These are phyloP conservation scores for Polydesmus complanatus DNA, from an alignment of 2,888 invertebrate genomes.

Conservation along the genomic window DNA sequence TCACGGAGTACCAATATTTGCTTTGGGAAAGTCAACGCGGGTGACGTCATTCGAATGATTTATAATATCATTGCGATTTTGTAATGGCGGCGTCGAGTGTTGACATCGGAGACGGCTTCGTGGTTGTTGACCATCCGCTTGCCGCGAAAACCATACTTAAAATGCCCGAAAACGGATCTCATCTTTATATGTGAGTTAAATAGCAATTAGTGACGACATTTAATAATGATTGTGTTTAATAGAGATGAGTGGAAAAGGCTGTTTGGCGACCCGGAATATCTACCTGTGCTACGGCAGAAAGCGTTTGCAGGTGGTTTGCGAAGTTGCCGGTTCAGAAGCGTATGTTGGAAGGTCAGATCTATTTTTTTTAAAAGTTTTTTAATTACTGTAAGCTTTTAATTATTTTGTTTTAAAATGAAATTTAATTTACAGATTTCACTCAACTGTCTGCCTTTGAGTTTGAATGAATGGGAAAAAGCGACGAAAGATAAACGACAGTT, in stretches of 20 bases:
- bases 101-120: too few relatives aligned
- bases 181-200: neutral
- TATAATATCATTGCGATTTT: too few relatives aligned
- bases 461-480: neutral
- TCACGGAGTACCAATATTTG: too few relatives aligned
- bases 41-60: too few relatives aligned
- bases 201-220: neutral
- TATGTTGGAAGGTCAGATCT: slow-evolving; percentile 22
- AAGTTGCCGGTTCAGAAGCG: slow-evolving; percentile 22
- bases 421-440: too few relatives aligned
- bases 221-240: neutral
- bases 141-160: neutral
- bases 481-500: neutral
- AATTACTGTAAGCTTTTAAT: neutral
- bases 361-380: neutral
- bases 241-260: slow-evolving; percentile 23
- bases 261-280: slow-evolving; percentile 17
- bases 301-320: slow-evolving; percentile 20
- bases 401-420: too few relatives aligned
- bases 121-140: too few relatives aligned
- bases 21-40: too few relatives aligned
- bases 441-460: neutral
- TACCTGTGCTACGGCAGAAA: slow-evolving; percentile 16
- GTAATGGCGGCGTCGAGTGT: too few relatives aligned
- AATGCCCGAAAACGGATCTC: neutral